Base-by-base conservation (phyloP, 2,888 invertebrate species). In the Cepaea hortensis region DNA sequence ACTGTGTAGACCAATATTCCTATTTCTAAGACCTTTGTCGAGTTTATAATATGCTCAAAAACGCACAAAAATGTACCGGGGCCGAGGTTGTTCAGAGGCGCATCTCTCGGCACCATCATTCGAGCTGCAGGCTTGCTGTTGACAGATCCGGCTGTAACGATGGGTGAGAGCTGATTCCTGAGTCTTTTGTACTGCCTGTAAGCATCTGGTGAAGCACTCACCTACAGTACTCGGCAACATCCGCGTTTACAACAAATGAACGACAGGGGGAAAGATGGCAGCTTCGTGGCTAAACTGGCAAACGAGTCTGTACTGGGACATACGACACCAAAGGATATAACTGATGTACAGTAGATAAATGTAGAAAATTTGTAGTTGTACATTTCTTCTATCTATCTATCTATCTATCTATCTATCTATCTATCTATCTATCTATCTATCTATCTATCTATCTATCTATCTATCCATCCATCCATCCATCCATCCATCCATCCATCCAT, bases 91-190 rank as follows among this genome's bases (percentile, higher is more conserved):
- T 68, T 84, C 84, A 84, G 62, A 65, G 84, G 65, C 46, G 84
- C 84, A 50, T 84, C 84, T 76, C 20, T 84, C 84, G 62, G 2
- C 84, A 65, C 84, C 35, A 20, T 84, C 84, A 75, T 61, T 65
- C 75, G 46, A 15, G n/a, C 46, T 50, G 48, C 84, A 84, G 84
- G 48, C 84, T 20, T 65, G 76, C 84, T 84, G 84, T 84, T 84
- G 84, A 84, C 84, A 84, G 84, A 84, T 84, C 76, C 35, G 61
- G 46, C 76, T 48, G 84, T 84, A 84, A 84, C 76, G 84, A 84
- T 76, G 84, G 76, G 62, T 65, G 76, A 76, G 65, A 72, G 62
- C 62, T 62, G 84, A 68, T 46, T 50, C 65, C 50, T 0, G 84
- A 55, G 46, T 75, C 83, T 75, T 76, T 84, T 76, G 84, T 84